phyloP scores from a whole-genome alignment of 2,113 vertebrate species.

The Salvator merianae region DNA sequence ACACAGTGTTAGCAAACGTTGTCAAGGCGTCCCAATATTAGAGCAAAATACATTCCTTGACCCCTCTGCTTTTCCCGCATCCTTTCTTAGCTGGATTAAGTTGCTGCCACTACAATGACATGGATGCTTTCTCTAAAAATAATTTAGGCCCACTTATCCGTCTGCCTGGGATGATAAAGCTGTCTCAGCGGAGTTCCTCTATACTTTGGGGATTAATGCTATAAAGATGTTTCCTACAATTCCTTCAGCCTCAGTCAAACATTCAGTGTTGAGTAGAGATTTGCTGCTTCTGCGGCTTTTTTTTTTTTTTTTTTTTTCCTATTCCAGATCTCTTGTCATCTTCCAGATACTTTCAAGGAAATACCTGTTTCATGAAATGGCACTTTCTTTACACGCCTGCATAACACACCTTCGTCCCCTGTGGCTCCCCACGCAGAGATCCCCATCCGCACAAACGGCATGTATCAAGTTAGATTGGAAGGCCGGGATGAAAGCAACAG shows the following conservation, averaged over 20 bases:
- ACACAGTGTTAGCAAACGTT: slow-evolving; percentile 62
- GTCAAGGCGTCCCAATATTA: slow-evolving; percentile 59
- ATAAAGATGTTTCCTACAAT: slow-evolving; percentile 68
- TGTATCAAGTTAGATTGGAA: slow-evolving; percentile 52
- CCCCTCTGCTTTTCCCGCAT: slow-evolving; percentile 44
- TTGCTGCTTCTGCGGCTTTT: slow-evolving; percentile 19
- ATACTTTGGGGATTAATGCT: slow-evolving; percentile 45
- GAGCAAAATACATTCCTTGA: slow-evolving; percentile 62
- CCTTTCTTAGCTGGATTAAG: slow-evolving; percentile 49
- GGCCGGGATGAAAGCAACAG: slow-evolving; percentile 55
- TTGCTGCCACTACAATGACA: slow-evolving; percentile 54
- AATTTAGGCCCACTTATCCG: slow-evolving; percentile 76
- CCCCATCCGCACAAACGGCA: slow-evolving; percentile 7
- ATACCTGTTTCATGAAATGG: background rate
- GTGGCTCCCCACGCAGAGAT: background rate
- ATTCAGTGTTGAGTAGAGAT: slow-evolving; percentile 40
- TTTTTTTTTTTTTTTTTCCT: background rate
- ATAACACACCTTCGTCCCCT: slow-evolving; percentile 13
- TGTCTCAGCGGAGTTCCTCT: slow-evolving; percentile 56
- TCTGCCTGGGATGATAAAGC: slow-evolving; percentile 65
- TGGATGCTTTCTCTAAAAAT: slow-evolving; percentile 69
- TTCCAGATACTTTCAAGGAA: background rate
- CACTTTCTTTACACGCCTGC: background rate
- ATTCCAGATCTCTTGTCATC: background rate
- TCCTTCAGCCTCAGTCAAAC: slow-evolving; percentile 59